Evolutionary conservation across 2,888 invertebrate species (phyloP).

Genomic region (Spilosoma lubricipeda): DNA sequence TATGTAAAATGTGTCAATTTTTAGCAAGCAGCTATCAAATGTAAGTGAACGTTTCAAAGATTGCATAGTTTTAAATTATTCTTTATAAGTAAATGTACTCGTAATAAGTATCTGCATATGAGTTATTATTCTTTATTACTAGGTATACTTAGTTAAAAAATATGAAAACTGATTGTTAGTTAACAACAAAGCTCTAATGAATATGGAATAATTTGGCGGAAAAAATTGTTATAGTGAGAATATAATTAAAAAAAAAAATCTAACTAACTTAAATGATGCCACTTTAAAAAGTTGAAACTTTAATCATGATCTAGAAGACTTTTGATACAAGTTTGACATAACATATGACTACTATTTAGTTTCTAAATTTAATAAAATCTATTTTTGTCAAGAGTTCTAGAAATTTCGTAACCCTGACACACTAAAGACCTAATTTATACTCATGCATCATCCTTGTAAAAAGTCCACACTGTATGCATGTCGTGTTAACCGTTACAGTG

Average conservation of each 20-base stretch:
- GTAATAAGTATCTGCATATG: background rate
- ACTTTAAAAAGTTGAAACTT: background rate
- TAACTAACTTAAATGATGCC: background rate
- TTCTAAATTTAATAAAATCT: background rate
- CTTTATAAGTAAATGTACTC: too few relatives aligned
- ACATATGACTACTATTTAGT: background rate
- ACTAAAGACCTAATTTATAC: constrained; percentile 36
- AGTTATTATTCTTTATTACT: background rate
- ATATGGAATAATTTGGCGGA: background rate
- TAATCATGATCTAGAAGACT: background rate
- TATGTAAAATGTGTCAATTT: background rate
- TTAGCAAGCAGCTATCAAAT: background rate
- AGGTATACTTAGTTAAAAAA: background rate
- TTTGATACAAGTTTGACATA: background rate
- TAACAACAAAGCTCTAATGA: background rate
- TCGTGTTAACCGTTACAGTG: constrained; percentile 82
- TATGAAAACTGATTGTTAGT: background rate
- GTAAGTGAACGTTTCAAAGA: background rate
- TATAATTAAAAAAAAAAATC: background rate
- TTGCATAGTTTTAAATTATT: background rate
- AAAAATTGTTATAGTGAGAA: background rate
- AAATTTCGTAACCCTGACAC: constrained; percentile 1
- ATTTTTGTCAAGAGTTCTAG: background rate
- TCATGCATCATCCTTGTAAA: constrained; percentile 46
- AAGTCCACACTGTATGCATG: constrained; percentile 62